These are phyloP conservation scores for Eubasilissa regina DNA, from an alignment of 1,140 invertebrate genomes.

Conservation along the genomic window DNA sequence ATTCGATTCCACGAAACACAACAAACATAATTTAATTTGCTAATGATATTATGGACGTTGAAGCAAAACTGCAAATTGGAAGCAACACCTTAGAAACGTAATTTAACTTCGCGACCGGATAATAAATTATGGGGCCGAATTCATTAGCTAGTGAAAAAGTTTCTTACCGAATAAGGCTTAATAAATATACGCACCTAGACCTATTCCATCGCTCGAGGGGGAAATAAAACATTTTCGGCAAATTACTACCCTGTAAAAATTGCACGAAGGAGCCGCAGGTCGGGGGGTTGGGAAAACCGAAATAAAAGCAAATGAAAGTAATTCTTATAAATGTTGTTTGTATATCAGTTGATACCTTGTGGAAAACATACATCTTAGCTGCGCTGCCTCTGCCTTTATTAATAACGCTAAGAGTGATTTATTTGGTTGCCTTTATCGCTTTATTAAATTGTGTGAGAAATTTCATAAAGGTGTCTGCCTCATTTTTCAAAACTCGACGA, in stretches of 20 bases:
- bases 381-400: constrained; percentile 29
- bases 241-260: constrained; percentile 50
- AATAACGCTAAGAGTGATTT: constrained; percentile 48
- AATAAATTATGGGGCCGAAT: constrained; percentile 45
- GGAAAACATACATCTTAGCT: constrained; percentile 41
- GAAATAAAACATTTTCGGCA: constrained; percentile 56
- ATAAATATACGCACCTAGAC: constrained; percentile 50
- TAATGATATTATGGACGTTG: background rate
- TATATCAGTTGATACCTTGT: constrained; percentile 50
- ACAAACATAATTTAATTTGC: background rate
- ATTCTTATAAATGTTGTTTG: constrained; percentile 60
- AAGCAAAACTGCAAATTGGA: background rate
- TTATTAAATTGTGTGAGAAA: constrained; percentile 49
- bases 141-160: constrained; percentile 59
- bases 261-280: background rate
- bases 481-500: constrained; percentile 17
- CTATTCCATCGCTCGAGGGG: constrained; percentile 38
- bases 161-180: constrained; percentile 47
- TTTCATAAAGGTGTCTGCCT: constrained; percentile 34
- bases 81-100: constrained; percentile 34
- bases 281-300: background rate
- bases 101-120: constrained; percentile 43
- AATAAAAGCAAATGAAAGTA: constrained; percentile 55
- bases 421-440: constrained; percentile 32
- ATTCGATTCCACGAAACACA: background rate